A percentile compares a stretch with the other conserved stretches of the same genome.
Conservation (phyloP, 2,113 vertebrate genomes). For the Setophaga coronata region DNA sequence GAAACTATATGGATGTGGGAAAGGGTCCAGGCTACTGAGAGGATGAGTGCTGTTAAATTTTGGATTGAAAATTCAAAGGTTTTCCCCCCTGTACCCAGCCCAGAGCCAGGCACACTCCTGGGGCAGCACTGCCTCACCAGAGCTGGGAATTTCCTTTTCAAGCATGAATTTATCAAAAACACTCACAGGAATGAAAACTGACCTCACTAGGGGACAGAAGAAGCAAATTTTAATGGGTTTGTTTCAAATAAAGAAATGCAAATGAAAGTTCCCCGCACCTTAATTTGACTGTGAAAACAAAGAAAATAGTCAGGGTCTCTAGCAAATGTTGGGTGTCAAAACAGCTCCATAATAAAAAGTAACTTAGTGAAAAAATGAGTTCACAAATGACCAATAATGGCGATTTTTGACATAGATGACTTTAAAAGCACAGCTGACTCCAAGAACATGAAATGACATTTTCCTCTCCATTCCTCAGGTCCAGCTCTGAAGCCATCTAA, state of each 20-base stretch:
- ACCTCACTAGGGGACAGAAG: not conserved
- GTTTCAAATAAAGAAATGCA: not conserved
- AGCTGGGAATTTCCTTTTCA: not conserved
- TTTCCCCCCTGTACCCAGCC: not conserved
- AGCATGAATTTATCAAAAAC: not conserved
- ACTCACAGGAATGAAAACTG: not conserved
- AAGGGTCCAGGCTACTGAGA: not conserved
- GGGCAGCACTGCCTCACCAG: not conserved
- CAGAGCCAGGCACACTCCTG: not conserved
- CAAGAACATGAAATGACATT: not conserved
- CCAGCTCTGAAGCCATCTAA: not conserved
- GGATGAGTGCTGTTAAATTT: not conserved
- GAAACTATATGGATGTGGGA: not conserved
- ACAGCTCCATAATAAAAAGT: not conserved
- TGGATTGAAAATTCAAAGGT: not conserved
- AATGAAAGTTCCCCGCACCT: accelerated
- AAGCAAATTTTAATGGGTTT: not conserved
- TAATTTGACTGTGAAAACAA: not conserved
- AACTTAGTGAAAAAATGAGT: not conserved
- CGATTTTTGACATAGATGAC: accelerated
- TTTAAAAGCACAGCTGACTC: not conserved
- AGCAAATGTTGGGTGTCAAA: not conserved
- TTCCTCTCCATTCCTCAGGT: not conserved
- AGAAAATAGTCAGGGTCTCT: not conserved
- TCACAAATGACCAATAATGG: not conserved